These are phyloP conservation scores for Orussus abietinus DNA, from an alignment of 1,140 invertebrate genomes.

Conservation along the genomic window DNA sequence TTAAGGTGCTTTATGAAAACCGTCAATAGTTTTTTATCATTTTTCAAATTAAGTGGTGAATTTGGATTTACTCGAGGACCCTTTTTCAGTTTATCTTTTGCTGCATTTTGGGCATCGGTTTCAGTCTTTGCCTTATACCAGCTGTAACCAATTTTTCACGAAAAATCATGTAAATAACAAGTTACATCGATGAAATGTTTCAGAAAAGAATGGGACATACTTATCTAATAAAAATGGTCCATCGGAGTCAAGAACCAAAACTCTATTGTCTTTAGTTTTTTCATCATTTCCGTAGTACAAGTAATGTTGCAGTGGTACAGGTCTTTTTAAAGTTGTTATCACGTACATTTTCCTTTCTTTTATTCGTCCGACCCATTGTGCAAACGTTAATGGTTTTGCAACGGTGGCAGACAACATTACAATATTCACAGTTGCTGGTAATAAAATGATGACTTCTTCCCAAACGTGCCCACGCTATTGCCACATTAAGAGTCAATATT, in stretches of 20 bases:
- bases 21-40: constrained; percentile 83
- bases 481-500: constrained; percentile 7
- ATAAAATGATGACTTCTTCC: constrained; percentile 97
- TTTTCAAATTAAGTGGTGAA: constrained; percentile 44
- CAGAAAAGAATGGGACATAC: constrained; percentile 49
- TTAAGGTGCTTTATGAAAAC: constrained; percentile 77
- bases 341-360: constrained; percentile 93
- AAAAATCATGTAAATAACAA: neutral
- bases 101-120: constrained; percentile 14
- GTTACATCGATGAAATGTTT: constrained; percentile 3
- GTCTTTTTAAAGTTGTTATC: constrained; percentile 88
- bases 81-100: constrained; percentile 1
- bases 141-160: constrained; percentile 6
- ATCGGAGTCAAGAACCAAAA: constrained; percentile 77
- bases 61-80: constrained; percentile 17
- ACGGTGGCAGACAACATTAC: constrained; percentile 98
- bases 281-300: constrained; percentile 83
- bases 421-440: constrained; percentile 91
- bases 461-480: constrained; percentile 95
- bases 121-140: constrained; percentile 25
- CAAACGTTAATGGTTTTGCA: constrained; percentile 94
- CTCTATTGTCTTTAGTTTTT: constrained; percentile 77
- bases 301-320: constrained; percentile 93
- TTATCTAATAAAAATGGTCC: constrained; percentile 67
- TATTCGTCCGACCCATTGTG: constrained; percentile 94